These are phyloP conservation scores for Sylvia borin DNA, from an alignment of 2,797 vertebrate genomes.

Conservation along the genomic window DNA sequence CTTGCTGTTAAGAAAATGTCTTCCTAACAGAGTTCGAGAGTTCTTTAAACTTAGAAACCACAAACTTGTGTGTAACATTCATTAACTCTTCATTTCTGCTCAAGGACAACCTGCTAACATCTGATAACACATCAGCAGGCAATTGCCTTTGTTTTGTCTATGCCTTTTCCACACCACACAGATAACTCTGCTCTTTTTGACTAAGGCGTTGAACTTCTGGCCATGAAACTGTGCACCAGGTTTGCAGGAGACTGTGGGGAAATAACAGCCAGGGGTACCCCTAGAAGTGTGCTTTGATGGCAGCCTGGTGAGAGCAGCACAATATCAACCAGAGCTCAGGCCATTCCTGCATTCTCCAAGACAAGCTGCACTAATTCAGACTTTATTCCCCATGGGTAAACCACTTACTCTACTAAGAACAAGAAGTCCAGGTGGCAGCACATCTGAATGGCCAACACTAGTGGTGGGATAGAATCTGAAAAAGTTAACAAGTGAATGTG, in stretches of 20 bases:
- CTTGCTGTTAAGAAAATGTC: background rate
- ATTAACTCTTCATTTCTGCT: background rate
- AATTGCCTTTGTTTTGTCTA: slow-evolving; percentile 21
- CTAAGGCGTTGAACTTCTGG: background rate
- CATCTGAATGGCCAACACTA: background rate
- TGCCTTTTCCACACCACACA: background rate
- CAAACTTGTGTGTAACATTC: background rate
- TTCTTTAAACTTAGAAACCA: background rate
- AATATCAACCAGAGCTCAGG: background rate
- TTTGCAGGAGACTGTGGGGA: background rate
- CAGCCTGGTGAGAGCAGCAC: background rate
- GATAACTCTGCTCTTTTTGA: background rate
- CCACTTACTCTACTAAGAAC: background rate
- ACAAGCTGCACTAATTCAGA: background rate
- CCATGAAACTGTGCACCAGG: background rate
- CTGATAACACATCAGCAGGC: slow-evolving; percentile 7
- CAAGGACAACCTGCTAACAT: background rate
- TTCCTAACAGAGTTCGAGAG: background rate
- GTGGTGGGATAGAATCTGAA: background rate
- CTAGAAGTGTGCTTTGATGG: rapidly evolving
- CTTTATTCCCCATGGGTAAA: background rate
- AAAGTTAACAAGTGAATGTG: background rate
- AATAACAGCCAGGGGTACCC: background rate
- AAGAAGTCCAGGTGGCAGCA: background rate
- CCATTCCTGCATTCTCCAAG: background rate